Evolutionary conservation across 1,140 invertebrate genomes (phyloP).

Genomic region (Zaprionus ghesquierei): DNA sequence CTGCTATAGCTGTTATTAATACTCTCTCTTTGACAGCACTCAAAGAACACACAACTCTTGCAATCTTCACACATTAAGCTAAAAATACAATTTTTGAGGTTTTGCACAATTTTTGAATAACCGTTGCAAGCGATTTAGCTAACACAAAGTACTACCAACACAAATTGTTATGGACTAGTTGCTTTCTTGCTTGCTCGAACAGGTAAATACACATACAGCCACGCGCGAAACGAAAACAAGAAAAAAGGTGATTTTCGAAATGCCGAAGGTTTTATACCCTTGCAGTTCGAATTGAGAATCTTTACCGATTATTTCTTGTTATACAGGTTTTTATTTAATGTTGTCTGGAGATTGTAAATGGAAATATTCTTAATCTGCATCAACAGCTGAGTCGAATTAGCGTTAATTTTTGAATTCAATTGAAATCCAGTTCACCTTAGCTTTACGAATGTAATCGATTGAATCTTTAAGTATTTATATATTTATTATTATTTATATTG

Average conservation of each 20-base stretch:
- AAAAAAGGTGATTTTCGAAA: not conserved
- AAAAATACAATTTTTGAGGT: not conserved
- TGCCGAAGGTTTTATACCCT: not conserved
- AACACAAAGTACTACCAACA: not conserved
- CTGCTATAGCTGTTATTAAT: too few species aligned
- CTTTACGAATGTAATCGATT: too few species aligned
- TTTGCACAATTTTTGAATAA: not conserved
- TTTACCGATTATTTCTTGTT: not conserved
- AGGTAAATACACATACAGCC: not conserved
- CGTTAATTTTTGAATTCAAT: too few species aligned
- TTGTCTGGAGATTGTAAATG: not conserved
- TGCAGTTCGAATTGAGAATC: not conserved
- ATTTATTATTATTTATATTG: too few species aligned
- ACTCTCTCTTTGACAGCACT: too few species aligned
- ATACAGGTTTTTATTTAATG: not conserved
- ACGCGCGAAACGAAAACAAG: not conserved
- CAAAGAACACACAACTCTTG: not conserved
- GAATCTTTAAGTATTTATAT: not conserved
- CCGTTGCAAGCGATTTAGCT: not conserved
- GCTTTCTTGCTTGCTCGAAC: not conserved
- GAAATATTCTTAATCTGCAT: not conserved
- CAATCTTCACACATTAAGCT: not conserved
- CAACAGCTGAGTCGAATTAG: not conserved
- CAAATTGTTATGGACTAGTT: not conserved
- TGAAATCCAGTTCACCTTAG: too few species aligned